Percentiles rank a stretch among this genome's conserved stretches.
Evolutionary conservation across 2,797 vertebrate species (phyloP).

Genomic region (Cyprinodon diabolis): DNA sequence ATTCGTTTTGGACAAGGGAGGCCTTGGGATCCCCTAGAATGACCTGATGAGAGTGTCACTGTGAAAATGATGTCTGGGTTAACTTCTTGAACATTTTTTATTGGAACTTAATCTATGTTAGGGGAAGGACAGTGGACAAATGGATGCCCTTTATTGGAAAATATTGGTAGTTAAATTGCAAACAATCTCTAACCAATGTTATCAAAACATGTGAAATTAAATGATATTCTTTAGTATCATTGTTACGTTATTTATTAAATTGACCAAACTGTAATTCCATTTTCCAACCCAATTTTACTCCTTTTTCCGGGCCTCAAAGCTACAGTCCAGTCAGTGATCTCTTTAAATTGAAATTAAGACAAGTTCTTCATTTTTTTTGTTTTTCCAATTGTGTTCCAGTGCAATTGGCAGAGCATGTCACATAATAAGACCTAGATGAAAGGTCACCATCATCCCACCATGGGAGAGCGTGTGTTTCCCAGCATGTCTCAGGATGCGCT

Average conservation of each 20-base stretch:
- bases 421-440: constrained; percentile 50
- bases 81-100: not conserved
- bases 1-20: not conserved
- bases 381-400: constrained; percentile 29
- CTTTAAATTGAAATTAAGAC: constrained; percentile 34
- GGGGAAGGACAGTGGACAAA: not conserved
- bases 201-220: not conserved
- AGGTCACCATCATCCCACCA: constrained; percentile 54
- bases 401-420: constrained; percentile 29
- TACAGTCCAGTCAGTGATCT: constrained; percentile 12
- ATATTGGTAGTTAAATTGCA: too few species aligned
- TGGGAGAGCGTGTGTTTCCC: constrained; percentile 51
- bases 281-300: constrained; percentile 33
- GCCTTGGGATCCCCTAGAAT: not conserved
- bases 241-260: constrained; percentile 12
- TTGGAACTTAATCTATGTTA: not conserved
- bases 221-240: constrained; percentile 20
- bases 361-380: constrained; percentile 37
- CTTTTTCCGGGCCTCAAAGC: constrained; percentile 24
- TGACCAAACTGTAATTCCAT: constrained; percentile 7
- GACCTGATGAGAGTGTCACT: not conserved
- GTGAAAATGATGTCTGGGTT: not conserved
- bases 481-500: constrained; percentile 48
- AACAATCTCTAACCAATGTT: too few species aligned
- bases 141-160: not conserved